Evolutionary conservation across 2,797 vertebrate genomes (phyloP).

Genomic region (Gymnothorax javanicus): DNA sequence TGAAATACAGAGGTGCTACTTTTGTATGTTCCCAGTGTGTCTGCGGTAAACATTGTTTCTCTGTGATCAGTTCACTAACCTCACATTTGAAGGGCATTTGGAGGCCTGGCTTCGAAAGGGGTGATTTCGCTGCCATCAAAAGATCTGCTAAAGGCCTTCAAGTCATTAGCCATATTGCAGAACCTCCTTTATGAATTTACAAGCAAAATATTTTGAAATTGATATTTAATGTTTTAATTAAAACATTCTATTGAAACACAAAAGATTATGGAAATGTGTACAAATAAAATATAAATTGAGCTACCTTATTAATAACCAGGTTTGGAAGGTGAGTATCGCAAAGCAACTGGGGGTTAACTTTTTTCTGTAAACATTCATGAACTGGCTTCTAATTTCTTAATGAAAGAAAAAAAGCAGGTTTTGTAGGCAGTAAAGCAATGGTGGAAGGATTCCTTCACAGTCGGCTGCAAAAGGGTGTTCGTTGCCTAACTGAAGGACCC

Average conservation of each 20-base stretch:
- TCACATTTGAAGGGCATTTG: background rate
- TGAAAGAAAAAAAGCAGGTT: slow-evolving; percentile 70
- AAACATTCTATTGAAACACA: slow-evolving; percentile 32
- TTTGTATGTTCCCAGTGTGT: background rate
- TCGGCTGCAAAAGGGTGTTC: slow-evolving; percentile 49
- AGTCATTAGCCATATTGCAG: background rate
- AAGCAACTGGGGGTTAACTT: slow-evolving; percentile 58
- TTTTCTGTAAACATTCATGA: slow-evolving; percentile 72
- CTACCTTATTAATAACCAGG: slow-evolving; percentile 61
- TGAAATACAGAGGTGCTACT: background rate
- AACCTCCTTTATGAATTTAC: background rate
- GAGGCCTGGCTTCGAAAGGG: background rate
- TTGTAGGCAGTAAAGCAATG: slow-evolving; percentile 60
- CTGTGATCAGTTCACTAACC: background rate
- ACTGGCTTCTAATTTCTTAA: slow-evolving; percentile 57
- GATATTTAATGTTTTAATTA: slow-evolving; percentile 18
- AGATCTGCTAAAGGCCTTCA: background rate
- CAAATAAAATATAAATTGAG: slow-evolving; percentile 22
- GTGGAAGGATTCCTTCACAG: slow-evolving; percentile 66
- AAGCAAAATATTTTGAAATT: background rate
- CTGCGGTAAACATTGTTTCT: background rate
- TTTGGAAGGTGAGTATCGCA: slow-evolving; percentile 61
- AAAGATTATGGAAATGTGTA: slow-evolving; percentile 31
- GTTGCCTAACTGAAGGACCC: slow-evolving; percentile 40
- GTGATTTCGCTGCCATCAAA: background rate